Conservation (phyloP, 2,113 vertebrate species). For the Erpornis zantholeuca region DNA sequence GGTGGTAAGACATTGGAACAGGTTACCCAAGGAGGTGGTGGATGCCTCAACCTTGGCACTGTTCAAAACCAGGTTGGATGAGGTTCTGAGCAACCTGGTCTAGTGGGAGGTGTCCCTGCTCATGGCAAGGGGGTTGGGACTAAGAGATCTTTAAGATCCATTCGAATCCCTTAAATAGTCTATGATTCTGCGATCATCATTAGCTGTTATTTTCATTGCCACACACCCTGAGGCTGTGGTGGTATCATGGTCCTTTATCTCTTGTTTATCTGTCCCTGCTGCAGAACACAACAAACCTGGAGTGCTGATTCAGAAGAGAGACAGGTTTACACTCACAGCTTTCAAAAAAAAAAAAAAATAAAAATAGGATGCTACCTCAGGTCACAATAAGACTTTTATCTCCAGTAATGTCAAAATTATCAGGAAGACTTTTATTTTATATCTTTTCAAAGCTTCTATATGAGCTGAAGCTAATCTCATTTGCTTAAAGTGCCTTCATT, state of each 20-base stretch:
- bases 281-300: neutral
- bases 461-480: neutral
- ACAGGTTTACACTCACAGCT: neutral
- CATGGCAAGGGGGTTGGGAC: neutral
- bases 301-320: neutral
- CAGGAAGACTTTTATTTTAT: neutral
- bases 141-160: no score
- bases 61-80: neutral
- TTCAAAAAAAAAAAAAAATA: neutral
- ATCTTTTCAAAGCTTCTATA: neutral
- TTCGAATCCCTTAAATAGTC: neutral
- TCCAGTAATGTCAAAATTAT: neutral
- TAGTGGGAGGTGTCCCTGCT: neutral
- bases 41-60: neutral
- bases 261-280: neutral
- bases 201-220: neutral
- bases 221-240: neutral
- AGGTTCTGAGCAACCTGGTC: neutral
- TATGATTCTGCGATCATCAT: neutral
- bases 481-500: neutral
- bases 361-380: neutral
- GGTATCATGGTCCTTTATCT: neutral
- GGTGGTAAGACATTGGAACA: neutral
- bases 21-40: neutral
- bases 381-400: neutral